phyloP scores from a whole-genome alignment of 2,888 invertebrate genomes.

The Mythimna impura region DNA sequence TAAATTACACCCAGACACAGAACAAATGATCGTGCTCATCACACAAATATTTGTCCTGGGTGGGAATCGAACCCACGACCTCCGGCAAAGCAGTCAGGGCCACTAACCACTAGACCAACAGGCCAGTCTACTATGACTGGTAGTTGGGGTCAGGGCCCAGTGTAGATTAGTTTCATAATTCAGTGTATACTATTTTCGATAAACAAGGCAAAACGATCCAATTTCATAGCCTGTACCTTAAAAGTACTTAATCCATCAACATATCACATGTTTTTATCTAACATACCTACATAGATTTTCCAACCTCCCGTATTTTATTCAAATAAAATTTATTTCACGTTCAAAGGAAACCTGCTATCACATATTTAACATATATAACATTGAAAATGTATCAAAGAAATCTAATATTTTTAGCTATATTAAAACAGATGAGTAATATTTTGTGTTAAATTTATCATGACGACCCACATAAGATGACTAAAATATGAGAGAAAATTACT shows the following conservation, averaged over 20 bases:
- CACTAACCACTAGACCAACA: too few species aligned
- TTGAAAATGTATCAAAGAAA: constrained; percentile 47
- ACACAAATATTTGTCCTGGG: too few species aligned
- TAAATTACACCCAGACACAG: too few species aligned
- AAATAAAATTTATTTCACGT: constrained; percentile 38
- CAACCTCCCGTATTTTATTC: constrained; percentile 9
- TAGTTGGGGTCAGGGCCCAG: too few species aligned
- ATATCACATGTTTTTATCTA: constrained; percentile 11
- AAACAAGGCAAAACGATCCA: not conserved
- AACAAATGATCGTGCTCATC: too few species aligned
- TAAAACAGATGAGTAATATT: constrained; percentile 27
- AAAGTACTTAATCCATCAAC: constrained; percentile 9
- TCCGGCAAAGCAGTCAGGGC: too few species aligned
- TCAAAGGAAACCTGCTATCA: constrained; percentile 43
- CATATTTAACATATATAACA: constrained; percentile 30
- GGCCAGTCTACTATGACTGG: too few species aligned
- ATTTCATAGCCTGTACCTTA: not conserved
- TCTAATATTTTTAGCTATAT: constrained; percentile 27
- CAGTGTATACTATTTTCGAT: too few species aligned
- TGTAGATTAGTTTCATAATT: too few species aligned
- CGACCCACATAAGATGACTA: constrained; percentile 27
- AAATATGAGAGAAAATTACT: constrained; percentile 8
- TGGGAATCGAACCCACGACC: too few species aligned
- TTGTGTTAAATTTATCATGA: constrained; percentile 27
- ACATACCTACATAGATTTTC: not conserved